Evolutionary conservation across 2,797 vertebrate species (phyloP).

Genomic region (Clarias pachynema): DNA sequence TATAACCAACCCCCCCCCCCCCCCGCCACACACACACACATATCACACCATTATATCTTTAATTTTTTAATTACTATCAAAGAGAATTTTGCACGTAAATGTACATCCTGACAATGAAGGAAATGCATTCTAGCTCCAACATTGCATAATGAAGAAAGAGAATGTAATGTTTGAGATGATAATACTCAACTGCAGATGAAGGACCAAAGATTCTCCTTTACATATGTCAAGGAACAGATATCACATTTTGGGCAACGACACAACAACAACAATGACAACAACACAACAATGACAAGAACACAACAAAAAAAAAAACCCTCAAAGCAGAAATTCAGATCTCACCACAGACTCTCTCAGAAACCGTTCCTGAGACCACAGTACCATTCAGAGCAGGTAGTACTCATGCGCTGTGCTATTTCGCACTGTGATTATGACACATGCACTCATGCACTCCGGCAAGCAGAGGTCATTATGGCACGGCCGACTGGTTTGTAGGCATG

Average conservation of each 20-base stretch:
- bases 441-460: constrained; percentile 48
- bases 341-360: constrained; percentile 1
- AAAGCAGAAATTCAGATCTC: not conserved
- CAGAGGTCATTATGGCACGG: constrained; percentile 57
- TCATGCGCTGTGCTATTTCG: constrained; percentile 45
- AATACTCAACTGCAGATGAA: not conserved
- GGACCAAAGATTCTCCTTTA: not conserved
- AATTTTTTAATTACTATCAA: not conserved
- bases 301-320: not conserved
- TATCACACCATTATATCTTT: not conserved
- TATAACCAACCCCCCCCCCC: not conserved
- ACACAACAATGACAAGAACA: not conserved
- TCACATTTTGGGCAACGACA: not conserved
- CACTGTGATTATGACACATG: constrained; percentile 59
- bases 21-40: not conserved
- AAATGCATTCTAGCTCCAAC: not conserved
- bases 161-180: not conserved
- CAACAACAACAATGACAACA: not conserved
- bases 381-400: constrained; percentile 40
- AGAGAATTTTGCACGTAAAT: not conserved
- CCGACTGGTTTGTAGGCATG: constrained; percentile 50
- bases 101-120: not conserved
- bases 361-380: constrained; percentile 4
- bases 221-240: not conserved
- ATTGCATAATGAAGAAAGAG: not conserved